phyloP scores from a whole-genome alignment of 1,140 invertebrate species.

The Drosophila nigromelanica region DNA sequence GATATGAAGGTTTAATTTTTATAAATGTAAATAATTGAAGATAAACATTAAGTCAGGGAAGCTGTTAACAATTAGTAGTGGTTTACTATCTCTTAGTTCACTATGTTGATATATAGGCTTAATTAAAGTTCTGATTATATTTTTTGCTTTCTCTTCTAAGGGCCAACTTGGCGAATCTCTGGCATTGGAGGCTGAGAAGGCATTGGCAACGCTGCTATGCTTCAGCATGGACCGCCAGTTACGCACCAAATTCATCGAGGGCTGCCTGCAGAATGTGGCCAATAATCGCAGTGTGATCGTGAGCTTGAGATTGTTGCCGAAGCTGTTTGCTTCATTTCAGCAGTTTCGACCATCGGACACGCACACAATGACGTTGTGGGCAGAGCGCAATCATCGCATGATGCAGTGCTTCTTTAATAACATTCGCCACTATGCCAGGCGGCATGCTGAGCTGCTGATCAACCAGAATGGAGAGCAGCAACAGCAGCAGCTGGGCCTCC shows the following conservation, averaged over 20 bases:
- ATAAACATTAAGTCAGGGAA: too few relatives aligned
- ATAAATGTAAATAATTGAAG: too few relatives aligned
- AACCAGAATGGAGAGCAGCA: slow-evolving; percentile 70
- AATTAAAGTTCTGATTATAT: not conserved
- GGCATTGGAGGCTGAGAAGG: slow-evolving; percentile 95
- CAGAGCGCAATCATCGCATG: slow-evolving; percentile 94
- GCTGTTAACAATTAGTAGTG: too few relatives aligned
- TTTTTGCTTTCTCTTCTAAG: slow-evolving; percentile 84
- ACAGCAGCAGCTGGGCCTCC: slow-evolving; percentile 57
- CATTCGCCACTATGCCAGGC: slow-evolving; percentile 87
- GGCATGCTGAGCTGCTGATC: slow-evolving; percentile 59
- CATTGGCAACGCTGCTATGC: slow-evolving; percentile 93
- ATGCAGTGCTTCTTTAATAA: slow-evolving; percentile 97
- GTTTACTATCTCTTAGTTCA: too few relatives aligned
- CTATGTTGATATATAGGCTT: too few relatives aligned
- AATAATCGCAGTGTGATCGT: slow-evolving; percentile 95
- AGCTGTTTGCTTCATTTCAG: slow-evolving; percentile 95
- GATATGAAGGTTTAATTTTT: too few relatives aligned
- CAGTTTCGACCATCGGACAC: slow-evolving; percentile 93
- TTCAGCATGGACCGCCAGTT: slow-evolving; percentile 95
- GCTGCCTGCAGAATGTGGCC: slow-evolving; percentile 95
- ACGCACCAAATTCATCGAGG: slow-evolving; percentile 97
- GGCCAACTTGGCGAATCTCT: slow-evolving; percentile 93
- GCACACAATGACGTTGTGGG: slow-evolving; percentile 93
- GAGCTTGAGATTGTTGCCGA: slow-evolving; percentile 93